Conservation (phyloP, 2,888 invertebrate genomes). For the Harpalus rufipes region DNA sequence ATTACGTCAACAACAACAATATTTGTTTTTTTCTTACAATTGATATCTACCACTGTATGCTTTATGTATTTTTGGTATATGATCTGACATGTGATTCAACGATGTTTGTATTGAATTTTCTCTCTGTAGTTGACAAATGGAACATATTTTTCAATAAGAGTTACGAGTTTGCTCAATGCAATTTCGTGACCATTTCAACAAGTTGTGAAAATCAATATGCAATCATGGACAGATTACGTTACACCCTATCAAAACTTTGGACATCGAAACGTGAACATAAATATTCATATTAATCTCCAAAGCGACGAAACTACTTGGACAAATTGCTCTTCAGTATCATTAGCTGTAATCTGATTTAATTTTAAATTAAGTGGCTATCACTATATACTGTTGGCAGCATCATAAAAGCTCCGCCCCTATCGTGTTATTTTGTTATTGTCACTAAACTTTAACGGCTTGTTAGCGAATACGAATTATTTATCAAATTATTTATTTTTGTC, state of each 20-base stretch:
- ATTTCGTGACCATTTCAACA: background rate
- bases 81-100: background rate
- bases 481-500: background rate
- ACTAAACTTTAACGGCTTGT: background rate
- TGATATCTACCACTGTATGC: background rate
- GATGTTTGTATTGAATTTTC: background rate
- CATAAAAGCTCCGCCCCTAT: background rate
- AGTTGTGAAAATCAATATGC: conserved; percentile 16
- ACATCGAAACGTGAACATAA: background rate
- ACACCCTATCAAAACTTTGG: background rate
- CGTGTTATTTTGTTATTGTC: background rate
- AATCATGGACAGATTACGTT: background rate
- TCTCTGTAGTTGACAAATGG: background rate
- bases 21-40: background rate
- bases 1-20: background rate
- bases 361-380: background rate
- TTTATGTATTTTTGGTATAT: conserved; percentile 1
- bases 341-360: background rate
- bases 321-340: background rate
- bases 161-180: conserved; percentile 1
- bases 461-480: background rate
- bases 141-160: background rate
- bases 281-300: conserved; percentile 8
- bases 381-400: background rate
- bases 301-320: background rate